Percentiles rank a stretch among this genome's conserved stretches.
Evolutionary conservation across 2,888 invertebrate species (phyloP).

Genomic region (Encarsia formosa): DNA sequence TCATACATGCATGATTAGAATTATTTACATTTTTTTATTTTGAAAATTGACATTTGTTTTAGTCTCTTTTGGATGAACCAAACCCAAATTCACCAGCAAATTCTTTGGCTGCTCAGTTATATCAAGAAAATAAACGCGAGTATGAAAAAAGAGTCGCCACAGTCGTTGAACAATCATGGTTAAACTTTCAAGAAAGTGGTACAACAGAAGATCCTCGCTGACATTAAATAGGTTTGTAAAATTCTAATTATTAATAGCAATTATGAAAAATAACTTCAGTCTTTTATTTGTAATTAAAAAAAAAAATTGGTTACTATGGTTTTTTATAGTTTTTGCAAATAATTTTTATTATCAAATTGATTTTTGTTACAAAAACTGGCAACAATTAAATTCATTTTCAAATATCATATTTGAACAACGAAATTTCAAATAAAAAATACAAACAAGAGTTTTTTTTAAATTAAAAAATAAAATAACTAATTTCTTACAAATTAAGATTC

Average conservation of each 20-base stretch:
- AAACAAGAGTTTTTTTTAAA: too few relatives aligned
- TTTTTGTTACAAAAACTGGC: too few relatives aligned
- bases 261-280: not conserved
- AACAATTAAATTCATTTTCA: too few relatives aligned
- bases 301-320: constrained; percentile 1
- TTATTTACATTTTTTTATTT: constrained; percentile 22
- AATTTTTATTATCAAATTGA: too few relatives aligned
- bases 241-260: not conserved
- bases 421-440: too few relatives aligned
- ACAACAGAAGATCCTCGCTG: constrained; percentile 49
- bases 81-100: constrained; percentile 69
- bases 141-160: constrained; percentile 65
- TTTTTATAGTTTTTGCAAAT: not conserved
- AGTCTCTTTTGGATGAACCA: constrained; percentile 66
- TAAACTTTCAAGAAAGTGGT: constrained; percentile 50
- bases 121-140: constrained; percentile 64
- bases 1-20: constrained; percentile 27
- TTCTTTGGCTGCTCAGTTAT: constrained; percentile 63
- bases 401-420: too few relatives aligned
- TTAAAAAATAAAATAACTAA: too few relatives aligned
- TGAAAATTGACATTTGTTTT: constrained; percentile 36
- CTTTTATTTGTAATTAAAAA: not conserved
- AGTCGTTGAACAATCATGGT: constrained; percentile 64
- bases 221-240: constrained; percentile 35
- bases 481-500: too few relatives aligned